Percentiles rank a stretch among this genome's conserved stretches.
These are phyloP conservation scores for Drosophila neonasuta DNA, from an alignment of 2,888 invertebrate genomes.

Conservation along the genomic window DNA sequence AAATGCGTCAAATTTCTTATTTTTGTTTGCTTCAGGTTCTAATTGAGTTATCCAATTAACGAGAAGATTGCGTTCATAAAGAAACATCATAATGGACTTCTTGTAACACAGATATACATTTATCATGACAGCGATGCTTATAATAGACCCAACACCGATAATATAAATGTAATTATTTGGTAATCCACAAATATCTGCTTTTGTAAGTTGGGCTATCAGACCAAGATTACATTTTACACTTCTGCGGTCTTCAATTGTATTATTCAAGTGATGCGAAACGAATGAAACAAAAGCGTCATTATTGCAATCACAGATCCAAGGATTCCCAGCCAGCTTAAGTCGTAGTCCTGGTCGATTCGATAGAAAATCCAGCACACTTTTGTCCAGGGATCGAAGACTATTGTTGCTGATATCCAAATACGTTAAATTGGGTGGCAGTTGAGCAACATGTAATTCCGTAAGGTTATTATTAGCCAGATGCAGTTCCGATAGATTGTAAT, in stretches of 20 bases:
- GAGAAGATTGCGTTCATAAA: neutral
- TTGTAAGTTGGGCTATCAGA: too few relatives aligned
- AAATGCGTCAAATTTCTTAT: neutral
- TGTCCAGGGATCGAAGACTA: neutral
- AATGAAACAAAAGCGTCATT: neutral
- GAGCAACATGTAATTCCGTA: neutral
- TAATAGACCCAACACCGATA: neutral
- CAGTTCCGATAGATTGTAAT: neutral
- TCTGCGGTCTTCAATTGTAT: neutral
- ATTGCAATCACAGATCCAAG: neutral
- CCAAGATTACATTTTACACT: neutral
- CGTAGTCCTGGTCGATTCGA: neutral
- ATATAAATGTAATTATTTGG: neutral
- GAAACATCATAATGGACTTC: neutral
- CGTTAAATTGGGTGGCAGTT: neutral
- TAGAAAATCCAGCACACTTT: neutral
- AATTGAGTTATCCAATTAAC: neutral
- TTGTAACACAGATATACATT: neutral
- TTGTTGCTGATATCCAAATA: neutral
- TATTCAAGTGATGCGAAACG: neutral
- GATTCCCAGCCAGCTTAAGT: neutral
- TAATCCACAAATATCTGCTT: neutral
- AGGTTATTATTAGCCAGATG: neutral
- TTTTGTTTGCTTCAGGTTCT: neutral
- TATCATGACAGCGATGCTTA: neutral